These are phyloP conservation scores for Sebastes miniatus DNA, from an alignment of 2,797 vertebrate genomes.

Conservation along the genomic window DNA sequence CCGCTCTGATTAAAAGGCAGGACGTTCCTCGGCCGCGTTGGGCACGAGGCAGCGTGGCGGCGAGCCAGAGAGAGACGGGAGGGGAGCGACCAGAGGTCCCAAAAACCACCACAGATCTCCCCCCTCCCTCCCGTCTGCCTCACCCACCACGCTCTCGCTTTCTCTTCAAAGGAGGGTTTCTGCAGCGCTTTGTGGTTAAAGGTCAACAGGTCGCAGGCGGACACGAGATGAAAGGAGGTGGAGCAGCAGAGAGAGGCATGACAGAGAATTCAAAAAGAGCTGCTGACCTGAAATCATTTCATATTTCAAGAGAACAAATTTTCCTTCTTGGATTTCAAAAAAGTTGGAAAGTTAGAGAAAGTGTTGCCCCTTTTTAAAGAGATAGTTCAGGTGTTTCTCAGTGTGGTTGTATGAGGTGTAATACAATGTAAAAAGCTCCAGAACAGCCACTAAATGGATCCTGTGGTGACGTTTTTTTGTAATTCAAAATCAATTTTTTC, in stretches of 20 bases:
- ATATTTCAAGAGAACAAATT: background rate
- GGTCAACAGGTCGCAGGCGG: constrained; percentile 33
- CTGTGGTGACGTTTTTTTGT: background rate
- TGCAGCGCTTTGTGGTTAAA: constrained; percentile 34
- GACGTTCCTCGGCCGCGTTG: constrained; percentile 8
- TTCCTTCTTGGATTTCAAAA: too few species aligned
- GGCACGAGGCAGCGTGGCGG: constrained; percentile 57
- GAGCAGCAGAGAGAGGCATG: background rate
- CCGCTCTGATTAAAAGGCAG: constrained; percentile 64
- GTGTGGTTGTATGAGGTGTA: too few species aligned
- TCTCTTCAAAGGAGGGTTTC: constrained; percentile 42
- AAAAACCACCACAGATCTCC: background rate
- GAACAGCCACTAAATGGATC: background rate
- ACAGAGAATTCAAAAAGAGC: background rate
- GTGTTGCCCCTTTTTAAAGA: too few species aligned
- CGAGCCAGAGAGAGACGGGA: constrained; percentile 34
- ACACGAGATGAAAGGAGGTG: constrained; percentile 29
- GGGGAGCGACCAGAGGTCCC: constrained; percentile 24
- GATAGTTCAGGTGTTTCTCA: too few species aligned
- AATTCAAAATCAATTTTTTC: too few species aligned
- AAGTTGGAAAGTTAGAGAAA: too few species aligned
- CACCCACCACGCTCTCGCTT: background rate
- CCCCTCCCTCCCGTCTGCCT: too few species aligned
- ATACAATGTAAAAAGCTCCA: too few species aligned
- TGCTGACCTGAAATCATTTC: background rate